These are phyloP conservation scores for Cyanistes caeruleus DNA, from an alignment of 2,113 vertebrate genomes.

Conservation along the genomic window DNA sequence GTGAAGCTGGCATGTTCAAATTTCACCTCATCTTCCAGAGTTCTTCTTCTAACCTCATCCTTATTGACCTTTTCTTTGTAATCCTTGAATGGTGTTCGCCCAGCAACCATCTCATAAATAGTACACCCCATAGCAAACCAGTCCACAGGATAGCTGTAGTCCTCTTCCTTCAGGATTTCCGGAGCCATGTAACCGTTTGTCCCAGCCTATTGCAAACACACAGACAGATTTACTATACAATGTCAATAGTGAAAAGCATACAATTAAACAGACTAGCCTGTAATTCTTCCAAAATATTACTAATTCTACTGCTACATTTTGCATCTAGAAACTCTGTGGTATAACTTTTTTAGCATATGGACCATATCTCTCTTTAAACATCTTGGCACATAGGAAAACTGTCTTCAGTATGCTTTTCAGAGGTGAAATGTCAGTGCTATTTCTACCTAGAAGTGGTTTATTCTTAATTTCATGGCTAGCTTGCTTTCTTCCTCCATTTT, in stretches of 20 bases:
- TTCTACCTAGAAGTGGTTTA: neutral
- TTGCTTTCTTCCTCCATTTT: neutral
- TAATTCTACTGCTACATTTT: neutral
- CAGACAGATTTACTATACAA: neutral
- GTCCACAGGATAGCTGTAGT: conserved; percentile 85
- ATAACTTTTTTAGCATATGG: neutral
- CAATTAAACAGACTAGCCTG: neutral
- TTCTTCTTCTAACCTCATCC: conserved; percentile 84
- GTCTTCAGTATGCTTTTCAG: neutral
- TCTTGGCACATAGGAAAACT: neutral
- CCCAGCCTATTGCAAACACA: conserved; percentile 80
- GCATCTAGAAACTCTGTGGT: neutral
- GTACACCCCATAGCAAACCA: conserved; percentile 92
- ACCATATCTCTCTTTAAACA: neutral
- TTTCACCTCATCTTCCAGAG: conserved; percentile 83
- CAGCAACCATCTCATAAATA: conserved; percentile 90
- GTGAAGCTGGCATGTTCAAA: conserved; percentile 83
- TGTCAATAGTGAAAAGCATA: neutral
- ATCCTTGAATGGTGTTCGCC: conserved; percentile 86
- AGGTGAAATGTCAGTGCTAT: neutral
- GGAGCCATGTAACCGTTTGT: conserved; percentile 92
- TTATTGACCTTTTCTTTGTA: conserved; percentile 85
- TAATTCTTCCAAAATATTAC: neutral
- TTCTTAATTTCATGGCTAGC: neutral
- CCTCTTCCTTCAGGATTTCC: conserved; percentile 84